These are phyloP conservation scores for Smutsia temminckii DNA, from an alignment of 2,797 vertebrate species.

Conservation along the genomic window DNA sequence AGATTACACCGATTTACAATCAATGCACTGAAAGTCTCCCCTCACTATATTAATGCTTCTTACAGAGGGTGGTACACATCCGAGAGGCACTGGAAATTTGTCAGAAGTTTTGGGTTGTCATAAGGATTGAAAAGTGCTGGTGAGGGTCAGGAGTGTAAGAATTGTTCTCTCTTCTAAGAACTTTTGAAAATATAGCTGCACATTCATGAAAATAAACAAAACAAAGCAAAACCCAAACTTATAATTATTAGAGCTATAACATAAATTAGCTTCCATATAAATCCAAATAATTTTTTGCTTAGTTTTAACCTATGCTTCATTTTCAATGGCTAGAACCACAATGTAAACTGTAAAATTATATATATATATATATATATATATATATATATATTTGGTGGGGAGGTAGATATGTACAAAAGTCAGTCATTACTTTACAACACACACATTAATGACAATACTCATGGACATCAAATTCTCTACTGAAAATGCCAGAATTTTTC, in stretches of 20 bases:
- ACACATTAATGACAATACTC: background rate
- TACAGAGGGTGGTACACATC: background rate
- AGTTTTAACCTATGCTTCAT: background rate
- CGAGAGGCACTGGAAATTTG: background rate
- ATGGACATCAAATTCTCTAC: background rate
- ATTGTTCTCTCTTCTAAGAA: background rate
- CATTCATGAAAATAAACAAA: background rate
- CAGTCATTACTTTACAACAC: background rate
- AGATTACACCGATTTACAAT: background rate
- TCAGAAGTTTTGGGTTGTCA: background rate
- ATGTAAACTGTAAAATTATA: background rate
- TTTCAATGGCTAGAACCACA: background rate
- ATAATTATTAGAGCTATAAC: background rate
- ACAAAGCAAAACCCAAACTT: background rate
- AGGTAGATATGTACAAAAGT: background rate
- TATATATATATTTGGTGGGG: background rate
- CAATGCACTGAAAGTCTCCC: background rate
- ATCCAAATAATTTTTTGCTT: background rate
- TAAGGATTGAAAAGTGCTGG: background rate
- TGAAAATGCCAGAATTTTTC: background rate
- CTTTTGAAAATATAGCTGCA: background rate
- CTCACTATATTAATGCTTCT: background rate
- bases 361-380: too few species aligned
- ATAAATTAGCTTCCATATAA: background rate
- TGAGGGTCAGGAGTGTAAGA: background rate